Percentiles rank a stretch among this genome's conserved stretches.
These are phyloP conservation scores for Montipora sp. DNA, from an alignment of 64 coral and sea anemone genomes.

Conservation along the genomic window DNA sequence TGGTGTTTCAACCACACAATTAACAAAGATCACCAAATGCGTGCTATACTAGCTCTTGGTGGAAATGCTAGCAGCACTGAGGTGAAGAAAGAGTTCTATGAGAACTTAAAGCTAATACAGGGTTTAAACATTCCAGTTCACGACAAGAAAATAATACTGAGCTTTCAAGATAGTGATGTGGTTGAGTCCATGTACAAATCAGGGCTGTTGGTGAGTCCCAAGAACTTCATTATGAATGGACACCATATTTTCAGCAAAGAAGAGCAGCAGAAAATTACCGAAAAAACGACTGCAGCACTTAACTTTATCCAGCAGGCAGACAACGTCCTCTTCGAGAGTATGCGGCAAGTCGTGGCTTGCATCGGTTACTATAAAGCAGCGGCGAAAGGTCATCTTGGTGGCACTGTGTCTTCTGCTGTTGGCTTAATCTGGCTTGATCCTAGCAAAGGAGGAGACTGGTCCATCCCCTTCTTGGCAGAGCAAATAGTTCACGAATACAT, in stretches of 20 bases:
- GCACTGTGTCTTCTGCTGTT: neutral
- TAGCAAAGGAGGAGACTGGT: constrained; percentile 19
- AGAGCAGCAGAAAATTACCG: neutral
- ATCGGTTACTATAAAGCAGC: neutral
- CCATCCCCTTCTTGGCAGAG: constrained; percentile 6
- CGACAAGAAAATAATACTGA: neutral
- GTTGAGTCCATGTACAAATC: constrained; percentile 35
- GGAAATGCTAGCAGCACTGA: constrained; percentile 1
- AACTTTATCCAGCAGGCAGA: neutral
- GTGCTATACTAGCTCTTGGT: constrained; percentile 5
- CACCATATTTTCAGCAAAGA: constrained; percentile 6
- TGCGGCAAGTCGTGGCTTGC: constrained; percentile 6
- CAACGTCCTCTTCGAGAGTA: constrained; percentile 3
- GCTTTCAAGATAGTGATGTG: constrained; percentile 25
- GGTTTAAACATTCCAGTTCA: constrained; percentile 14
- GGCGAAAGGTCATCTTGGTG: constrained; percentile 7
- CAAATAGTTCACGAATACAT: constrained; percentile 12
- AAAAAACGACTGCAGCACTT: neutral
- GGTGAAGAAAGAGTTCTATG: constrained; percentile 5
- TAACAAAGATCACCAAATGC: constrained; percentile 19
- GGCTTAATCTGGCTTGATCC: constrained; percentile 1
- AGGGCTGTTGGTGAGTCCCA: constrained; percentile 28
- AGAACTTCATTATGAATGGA: constrained; percentile 6
- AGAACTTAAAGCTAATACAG: constrained; percentile 9
- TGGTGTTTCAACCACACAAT: constrained; percentile 16